Evolutionary conservation across 2,888 invertebrate species (phyloP).

Genomic region (Lithophane semibrunnea): DNA sequence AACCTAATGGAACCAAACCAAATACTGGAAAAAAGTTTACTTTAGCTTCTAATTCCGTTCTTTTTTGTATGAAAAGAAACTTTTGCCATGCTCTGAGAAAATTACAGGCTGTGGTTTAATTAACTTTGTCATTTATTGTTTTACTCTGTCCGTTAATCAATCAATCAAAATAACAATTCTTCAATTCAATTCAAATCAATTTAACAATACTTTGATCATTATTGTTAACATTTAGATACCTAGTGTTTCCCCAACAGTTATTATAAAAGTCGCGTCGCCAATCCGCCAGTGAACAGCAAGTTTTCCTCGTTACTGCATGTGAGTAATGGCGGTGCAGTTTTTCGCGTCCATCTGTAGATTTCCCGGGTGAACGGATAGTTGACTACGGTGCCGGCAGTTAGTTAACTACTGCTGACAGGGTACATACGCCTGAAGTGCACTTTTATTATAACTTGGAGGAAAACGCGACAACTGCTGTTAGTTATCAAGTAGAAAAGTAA

Average conservation of each 20-base stretch:
- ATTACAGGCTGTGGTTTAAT: not conserved
- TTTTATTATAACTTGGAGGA: slow-evolving; percentile 51
- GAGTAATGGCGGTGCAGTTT: slow-evolving; percentile 65
- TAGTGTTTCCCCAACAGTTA: not conserved
- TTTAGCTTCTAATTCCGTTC: too few species aligned
- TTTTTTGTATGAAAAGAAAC: too few species aligned
- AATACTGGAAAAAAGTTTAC: too few species aligned
- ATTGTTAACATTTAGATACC: not conserved
- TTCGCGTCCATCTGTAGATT: slow-evolving; percentile 65
- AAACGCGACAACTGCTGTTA: slow-evolving; percentile 16
- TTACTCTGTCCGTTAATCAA: not conserved
- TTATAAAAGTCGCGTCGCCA: slow-evolving; percentile 19
- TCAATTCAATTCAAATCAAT: too few species aligned
- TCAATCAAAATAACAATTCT: too few species aligned
- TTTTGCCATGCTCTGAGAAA: not conserved
- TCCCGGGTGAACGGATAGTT: slow-evolving; percentile 60
- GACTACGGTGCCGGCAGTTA: slow-evolving; percentile 33
- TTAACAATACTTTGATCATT: too few species aligned
- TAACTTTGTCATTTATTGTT: not conserved
- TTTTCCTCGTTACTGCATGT: slow-evolving; percentile 46
- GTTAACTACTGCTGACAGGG: slow-evolving; percentile 39
- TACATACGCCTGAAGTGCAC: slow-evolving; percentile 12
- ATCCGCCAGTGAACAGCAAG: slow-evolving; percentile 50
- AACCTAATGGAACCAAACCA: too few species aligned
- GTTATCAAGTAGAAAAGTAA: slow-evolving; percentile 12